Base-by-base conservation (phyloP, 1,140 invertebrate genomes). In the Camponotus floridanus region DNA sequence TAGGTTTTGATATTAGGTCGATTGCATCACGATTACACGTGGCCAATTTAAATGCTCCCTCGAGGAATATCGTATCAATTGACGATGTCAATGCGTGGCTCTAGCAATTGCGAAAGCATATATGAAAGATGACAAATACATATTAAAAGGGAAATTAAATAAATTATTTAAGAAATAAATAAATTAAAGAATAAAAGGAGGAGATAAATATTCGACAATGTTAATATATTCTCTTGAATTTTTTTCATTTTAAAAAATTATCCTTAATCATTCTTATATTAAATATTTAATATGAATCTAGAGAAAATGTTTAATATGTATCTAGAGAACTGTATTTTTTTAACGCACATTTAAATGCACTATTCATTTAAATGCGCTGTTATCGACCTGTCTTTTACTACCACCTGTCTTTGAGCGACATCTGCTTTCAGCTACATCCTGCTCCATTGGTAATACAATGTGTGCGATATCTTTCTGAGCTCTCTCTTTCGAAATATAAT, bases 331-430 rank as follows among this genome's bases (percentile, higher is more conserved):
- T 67, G 18, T n/a, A 7, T 4, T 31, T 62, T 64, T 85, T 62
- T 8, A 62, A 62, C 33, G 62, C 5, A 0, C 4, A 39, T 4
- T 13, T 71, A 65, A 31, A 9, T 31, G 6, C 21, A 26, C 4
- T 15, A 26, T 1, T 2, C 83, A 33, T 26, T 26, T 26, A 26
- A 26, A 26, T 55, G n/a, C 45, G 15, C 11, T 74, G 39, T 86
- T 89, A 88, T 51, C 74, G 76, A 80, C 84, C 7, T 33, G 26
- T 8, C 57, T n/a, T 33, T 13, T 36, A 67, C 31, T 36, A 31
- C 15, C 15, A 31, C 21, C 42, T n/a, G 87, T 64, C 68, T 48
- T 4, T 7, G 4, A 3, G 88, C 87, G 88, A 83, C 87, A 89
- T 89, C 88, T 89, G 84, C 39, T 7, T 31, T 33, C 5, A 33